Base-by-base conservation (phyloP, 35 echinoderm and acorn worm genomes). In the Stichopus chloronotus region DNA sequence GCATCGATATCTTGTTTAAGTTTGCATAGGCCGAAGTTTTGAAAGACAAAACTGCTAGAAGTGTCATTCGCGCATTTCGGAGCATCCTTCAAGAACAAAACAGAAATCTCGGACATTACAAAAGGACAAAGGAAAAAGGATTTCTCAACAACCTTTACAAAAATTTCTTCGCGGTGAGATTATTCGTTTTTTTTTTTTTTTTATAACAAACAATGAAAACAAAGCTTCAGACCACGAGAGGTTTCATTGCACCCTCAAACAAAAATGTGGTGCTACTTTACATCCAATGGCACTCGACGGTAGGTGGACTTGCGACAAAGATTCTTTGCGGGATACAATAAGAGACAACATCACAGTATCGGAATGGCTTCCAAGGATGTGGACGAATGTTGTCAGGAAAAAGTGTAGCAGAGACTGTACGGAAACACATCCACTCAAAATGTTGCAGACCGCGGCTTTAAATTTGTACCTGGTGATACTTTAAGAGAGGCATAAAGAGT, bases 141-240 rank as follows among this genome's bases (percentile, higher is more conserved):
- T 93, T 58, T 84, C 22, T 25, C 93, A 95, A 43, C 60, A 53
- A 90, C 21, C n/a, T 10, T 95, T 95, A 55, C 92, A 96, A 59
- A 76, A 23, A 14, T 93, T 93, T 14, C 58, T 95, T 7, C 90
- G 83, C 79, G 63, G 84, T 17, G 4, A 93, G 12, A 78, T 23
- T 25, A 93, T 97, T 68, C 52, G 53, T 17, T 97, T n/a, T n/a
- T n/a, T n/a, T n/a, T n/a, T n/a, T n/a, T n/a, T 95, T 30, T 97
- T 92, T 61, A 93, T 87, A 0, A 97, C 94, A 7, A 72, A 97
- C 24, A 95, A 97, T 25, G 96, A 95, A 88, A 95, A 91, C 11
- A 95, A 95, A 79, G 96, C 96, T 2, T 90, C 84, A 59, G 92
- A 85, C 54, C 79, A 85, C 7, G 92, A 93, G 57, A 90, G 93